Evolutionary conservation across 2,888 invertebrate genomes (phyloP), one percentile per base, ranked within the genome.

Genomic region (Oxystoma pomonae): DNA sequence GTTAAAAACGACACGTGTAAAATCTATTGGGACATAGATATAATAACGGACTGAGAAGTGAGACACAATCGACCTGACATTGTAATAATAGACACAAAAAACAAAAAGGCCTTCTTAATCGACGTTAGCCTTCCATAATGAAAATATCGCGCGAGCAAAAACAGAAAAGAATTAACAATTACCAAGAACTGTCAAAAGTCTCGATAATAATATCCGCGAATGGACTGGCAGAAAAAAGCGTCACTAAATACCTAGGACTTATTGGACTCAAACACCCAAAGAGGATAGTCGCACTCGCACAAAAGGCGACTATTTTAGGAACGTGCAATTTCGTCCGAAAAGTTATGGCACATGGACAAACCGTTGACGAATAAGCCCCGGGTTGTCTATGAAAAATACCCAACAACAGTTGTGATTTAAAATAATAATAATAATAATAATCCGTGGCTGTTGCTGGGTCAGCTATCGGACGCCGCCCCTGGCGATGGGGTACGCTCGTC

Each of bases 131-230:
- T 53, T 19, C 53, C 53, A 57, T 21, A n/a, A 19, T n/a, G 19
- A 20, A 20, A 57, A 57, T 57, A 57, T 57, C n/a, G 20, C 5
- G n/a, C n/a, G n/a, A 20, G 21, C n/a, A 3, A 20, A 20, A n/a
- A 57, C 19, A 18, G 57, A 57, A n/a, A 57, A 57, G n/a, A 57
- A 21, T 57, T 57, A 57, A 18, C 18, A 57, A 57, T 17, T 57
- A 57, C 18, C 57, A 57, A 57, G 21, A 57, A 17, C 57, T 57
- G 12, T 3, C 21, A 57, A 57, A 57, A 53, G n/a, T 53, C 17
- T n/a, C 53, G 17, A 53, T 53, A 53, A 53, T 53, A 9, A 53
- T 53, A 16, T 53, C 53, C 19, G 53, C 53, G n/a, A 53, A 53
- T 19, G 53, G 53, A 53, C 16, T 53, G 16, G 53, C n/a, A 19